Percentiles rank a stretch among this genome's conserved stretches.
Conservation (phyloP, 1,140 invertebrate genomes). For the Chironomus striatipennis region DNA sequence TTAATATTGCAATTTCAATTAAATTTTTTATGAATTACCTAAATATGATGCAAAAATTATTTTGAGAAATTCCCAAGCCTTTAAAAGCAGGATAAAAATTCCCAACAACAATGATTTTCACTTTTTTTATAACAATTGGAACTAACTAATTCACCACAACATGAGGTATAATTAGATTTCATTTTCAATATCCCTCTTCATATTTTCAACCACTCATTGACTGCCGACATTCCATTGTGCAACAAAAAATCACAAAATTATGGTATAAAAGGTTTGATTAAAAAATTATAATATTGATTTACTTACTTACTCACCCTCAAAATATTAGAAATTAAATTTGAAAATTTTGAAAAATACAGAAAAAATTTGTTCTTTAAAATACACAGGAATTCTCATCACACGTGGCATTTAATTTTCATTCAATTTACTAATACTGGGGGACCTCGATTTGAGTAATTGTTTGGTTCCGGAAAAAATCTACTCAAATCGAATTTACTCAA, state of each 20-base stretch:
- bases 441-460: too few relatives aligned
- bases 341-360: neutral
- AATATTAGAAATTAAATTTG: neutral
- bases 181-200: neutral
- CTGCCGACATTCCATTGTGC: neutral
- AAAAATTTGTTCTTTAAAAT: too few relatives aligned
- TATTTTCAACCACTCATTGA: neutral
- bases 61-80: too few relatives aligned
- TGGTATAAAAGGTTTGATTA: neutral
- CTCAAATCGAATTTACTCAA: too few relatives aligned
- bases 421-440: slow-evolving; percentile 4
- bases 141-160: neutral
- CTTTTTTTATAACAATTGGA: neutral
- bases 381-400: neutral
- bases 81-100: too few relatives aligned
- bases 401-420: slow-evolving; percentile 13
- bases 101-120: too few relatives aligned
- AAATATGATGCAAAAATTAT: too few relatives aligned
- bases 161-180: slow-evolving; percentile 8
- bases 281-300: slow-evolving; percentile 10
- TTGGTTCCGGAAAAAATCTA: too few relatives aligned
- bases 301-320: neutral
- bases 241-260: neutral
- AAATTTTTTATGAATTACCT: too few relatives aligned
- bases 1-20: too few relatives aligned